Percentiles rank a stretch among this genome's conserved stretches.
phyloP scores from a whole-genome alignment of 2,888 invertebrate species.

The Tetheella fluctuosa region DNA sequence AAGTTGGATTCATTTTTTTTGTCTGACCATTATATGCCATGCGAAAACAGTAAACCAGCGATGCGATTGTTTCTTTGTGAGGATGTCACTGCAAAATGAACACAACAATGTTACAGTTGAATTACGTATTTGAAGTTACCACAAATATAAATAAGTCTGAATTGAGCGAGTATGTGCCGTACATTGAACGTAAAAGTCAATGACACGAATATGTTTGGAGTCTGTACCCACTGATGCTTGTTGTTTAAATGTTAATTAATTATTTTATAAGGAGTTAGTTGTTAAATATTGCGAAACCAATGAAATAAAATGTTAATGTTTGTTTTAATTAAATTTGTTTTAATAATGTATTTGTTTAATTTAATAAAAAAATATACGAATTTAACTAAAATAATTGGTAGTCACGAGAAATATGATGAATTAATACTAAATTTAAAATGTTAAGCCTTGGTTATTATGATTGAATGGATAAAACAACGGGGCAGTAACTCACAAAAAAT shows the following conservation, averaged over 20 bases:
- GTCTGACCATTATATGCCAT: constrained; percentile 42
- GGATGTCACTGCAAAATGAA: background rate
- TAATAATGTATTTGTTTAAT: background rate
- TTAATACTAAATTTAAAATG: too few species aligned
- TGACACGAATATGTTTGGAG: constrained; percentile 20
- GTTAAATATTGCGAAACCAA: constrained; percentile 60
- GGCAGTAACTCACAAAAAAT: too few species aligned
- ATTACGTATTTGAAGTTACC: constrained; percentile 42
- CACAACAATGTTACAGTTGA: constrained; percentile 32
- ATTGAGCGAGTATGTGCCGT: constrained; percentile 27
- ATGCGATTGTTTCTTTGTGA: constrained; percentile 60
- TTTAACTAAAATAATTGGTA: too few species aligned
- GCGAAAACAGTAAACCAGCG: constrained; percentile 54
- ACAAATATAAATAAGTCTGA: constrained; percentile 44
- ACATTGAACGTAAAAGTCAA: constrained; percentile 23
- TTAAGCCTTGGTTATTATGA: too few species aligned
- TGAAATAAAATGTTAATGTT: constrained; percentile 58
- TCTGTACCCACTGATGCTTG: constrained; percentile 62
- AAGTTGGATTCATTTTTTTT: constrained; percentile 29
- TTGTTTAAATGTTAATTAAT: constrained; percentile 40
- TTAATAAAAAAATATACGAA: too few species aligned
- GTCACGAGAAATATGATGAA: too few species aligned
- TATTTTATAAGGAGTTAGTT: constrained; percentile 30
- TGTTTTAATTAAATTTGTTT: constrained; percentile 20
- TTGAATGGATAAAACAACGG: too few species aligned